Evolutionary conservation across 1,140 invertebrate species (phyloP).

Genomic region (Ganaspis sp.): DNA sequence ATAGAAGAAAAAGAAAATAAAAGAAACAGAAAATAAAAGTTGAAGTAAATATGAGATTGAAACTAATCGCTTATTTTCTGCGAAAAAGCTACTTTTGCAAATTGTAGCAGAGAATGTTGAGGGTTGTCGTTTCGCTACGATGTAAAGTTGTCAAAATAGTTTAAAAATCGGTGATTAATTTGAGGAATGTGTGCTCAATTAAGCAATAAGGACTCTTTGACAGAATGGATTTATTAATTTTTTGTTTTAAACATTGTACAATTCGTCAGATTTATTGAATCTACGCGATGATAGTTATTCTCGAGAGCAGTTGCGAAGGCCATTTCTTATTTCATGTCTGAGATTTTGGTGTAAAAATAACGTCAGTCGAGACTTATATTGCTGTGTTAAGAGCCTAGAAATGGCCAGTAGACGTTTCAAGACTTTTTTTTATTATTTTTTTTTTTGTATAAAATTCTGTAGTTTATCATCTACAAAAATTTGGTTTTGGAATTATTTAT

Average conservation of each 20-base stretch:
- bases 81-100: too few relatives aligned
- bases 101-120: not conserved
- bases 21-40: too few relatives aligned
- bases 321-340: not conserved
- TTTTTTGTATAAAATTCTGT: not conserved
- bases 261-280: constrained; percentile 7
- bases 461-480: too few relatives aligned
- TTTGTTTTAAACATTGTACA: not conserved
- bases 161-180: not conserved
- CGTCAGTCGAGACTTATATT: not conserved
- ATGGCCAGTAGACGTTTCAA: not conserved
- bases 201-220: constrained; percentile 7
- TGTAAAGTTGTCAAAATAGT: not conserved
- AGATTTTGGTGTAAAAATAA: constrained; percentile 10
- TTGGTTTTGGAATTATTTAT: too few relatives aligned
- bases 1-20: too few relatives aligned
- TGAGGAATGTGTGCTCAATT: constrained; percentile 22
- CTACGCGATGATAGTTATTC: constrained; percentile 25
- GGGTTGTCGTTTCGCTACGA: not conserved
- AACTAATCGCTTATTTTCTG: too few relatives aligned
- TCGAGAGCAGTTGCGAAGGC: not conserved
- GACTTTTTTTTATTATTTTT: not conserved
- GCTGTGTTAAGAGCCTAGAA: not conserved
- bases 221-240: not conserved
- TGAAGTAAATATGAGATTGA: too few relatives aligned